Evolutionary conservation across 1,140 invertebrate species (phyloP).

Genomic region (Lordiphosa mommai): DNA sequence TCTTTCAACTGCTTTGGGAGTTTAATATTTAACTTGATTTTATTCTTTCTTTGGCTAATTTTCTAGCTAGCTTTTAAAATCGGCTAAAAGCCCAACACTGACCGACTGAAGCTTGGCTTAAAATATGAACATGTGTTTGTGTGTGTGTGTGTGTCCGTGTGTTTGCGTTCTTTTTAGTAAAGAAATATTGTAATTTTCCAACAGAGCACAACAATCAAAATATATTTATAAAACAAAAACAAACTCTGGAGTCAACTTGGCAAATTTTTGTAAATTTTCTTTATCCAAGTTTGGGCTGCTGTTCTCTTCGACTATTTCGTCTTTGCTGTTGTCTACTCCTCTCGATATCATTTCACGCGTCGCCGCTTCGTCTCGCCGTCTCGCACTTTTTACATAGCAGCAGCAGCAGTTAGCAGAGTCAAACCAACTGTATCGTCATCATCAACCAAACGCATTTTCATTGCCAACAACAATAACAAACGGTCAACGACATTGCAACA

Average conservation of each 20-base stretch:
- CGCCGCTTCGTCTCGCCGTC: constrained; percentile 56
- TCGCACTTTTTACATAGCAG: constrained; percentile 26
- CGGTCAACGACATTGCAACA: constrained; percentile 51
- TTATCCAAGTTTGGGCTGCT: constrained; percentile 17
- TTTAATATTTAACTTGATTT: too few species aligned
- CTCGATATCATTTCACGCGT: constrained; percentile 57
- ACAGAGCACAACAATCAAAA: too few species aligned
- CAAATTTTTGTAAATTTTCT: constrained; percentile 18
- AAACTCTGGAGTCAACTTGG: not conserved
- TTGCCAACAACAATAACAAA: constrained; percentile 34
- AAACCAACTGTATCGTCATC: constrained; percentile 37
- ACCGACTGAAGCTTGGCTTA: too few species aligned
- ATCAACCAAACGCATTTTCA: constrained; percentile 43
- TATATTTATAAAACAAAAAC: too few species aligned
- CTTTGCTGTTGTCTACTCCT: constrained; percentile 10
- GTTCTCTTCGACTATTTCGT: constrained; percentile 9
- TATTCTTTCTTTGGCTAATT: too few species aligned
- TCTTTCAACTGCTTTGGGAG: too few species aligned
- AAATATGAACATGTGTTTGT: too few species aligned
- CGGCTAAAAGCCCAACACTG: too few species aligned
- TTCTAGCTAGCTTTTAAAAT: too few species aligned
- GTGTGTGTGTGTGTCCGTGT: too few species aligned
- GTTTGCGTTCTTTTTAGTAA: too few species aligned
- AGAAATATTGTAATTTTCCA: too few species aligned
- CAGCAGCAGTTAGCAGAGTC: constrained; percentile 21